Conservation (phyloP, 2,113 vertebrate genomes). For the Lasiurus borealis region DNA sequence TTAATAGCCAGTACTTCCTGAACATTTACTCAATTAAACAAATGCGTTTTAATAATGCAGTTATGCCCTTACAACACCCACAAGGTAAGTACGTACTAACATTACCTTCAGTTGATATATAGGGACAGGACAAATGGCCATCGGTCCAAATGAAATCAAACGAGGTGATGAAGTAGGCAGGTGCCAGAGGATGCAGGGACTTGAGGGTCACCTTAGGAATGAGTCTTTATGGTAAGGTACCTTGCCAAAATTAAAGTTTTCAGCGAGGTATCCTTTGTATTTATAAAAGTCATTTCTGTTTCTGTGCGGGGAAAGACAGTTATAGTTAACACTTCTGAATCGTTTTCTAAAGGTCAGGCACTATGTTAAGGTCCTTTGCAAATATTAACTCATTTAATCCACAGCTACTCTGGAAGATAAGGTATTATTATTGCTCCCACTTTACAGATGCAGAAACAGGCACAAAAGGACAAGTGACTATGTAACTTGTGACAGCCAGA, state of each 20-base stretch:
- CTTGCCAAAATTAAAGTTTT: conserved; percentile 22
- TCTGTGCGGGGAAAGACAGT: background rate
- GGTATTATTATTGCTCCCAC: background rate
- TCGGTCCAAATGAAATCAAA: background rate
- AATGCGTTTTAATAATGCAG: background rate
- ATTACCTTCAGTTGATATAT: background rate
- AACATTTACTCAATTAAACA: conserved; percentile 37
- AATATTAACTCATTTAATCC: conserved; percentile 34
- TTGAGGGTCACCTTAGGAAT: background rate
- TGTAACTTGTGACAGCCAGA: background rate
- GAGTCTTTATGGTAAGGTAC: background rate
- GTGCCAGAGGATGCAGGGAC: background rate
- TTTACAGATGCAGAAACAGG: background rate
- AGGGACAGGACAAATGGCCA: background rate
- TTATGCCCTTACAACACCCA: background rate
- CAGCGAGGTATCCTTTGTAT: background rate
- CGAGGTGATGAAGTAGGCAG: background rate
- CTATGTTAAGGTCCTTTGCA: background rate
- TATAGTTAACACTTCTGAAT: background rate
- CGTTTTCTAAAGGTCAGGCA: conserved; percentile 11
- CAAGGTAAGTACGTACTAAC: background rate
- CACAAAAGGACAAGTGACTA: background rate
- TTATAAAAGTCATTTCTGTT: background rate
- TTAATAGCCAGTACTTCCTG: background rate
- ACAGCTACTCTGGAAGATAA: background rate